phyloP scores from a whole-genome alignment of 1,140 invertebrate species.

The Harpegnathos saltator region DNA sequence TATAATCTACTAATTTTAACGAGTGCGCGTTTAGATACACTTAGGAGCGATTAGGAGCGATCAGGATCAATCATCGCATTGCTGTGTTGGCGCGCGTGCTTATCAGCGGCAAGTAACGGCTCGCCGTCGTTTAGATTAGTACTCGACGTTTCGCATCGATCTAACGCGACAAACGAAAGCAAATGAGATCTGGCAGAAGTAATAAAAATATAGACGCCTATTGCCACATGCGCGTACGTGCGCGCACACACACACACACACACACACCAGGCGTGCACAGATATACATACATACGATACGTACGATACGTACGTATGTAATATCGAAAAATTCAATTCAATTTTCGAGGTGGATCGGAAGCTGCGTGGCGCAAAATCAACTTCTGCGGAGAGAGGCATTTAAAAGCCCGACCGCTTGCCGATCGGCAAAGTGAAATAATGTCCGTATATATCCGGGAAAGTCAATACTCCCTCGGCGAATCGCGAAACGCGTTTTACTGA shows the following conservation, averaged over 20 bases:
- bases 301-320: not conserved
- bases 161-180: too few species aligned
- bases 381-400: not conserved
- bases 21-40: too few species aligned
- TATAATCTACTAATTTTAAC: not conserved
- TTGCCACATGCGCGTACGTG: not conserved
- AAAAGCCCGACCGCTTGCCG: not conserved
- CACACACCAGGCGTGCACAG: too few species aligned
- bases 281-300: too few species aligned
- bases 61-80: not conserved
- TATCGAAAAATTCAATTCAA: conserved; percentile 45
- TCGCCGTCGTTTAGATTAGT: not conserved
- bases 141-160: not conserved
- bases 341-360: not conserved
- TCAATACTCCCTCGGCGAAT: conserved; percentile 37
- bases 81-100: not conserved
- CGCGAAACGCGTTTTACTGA: conserved; percentile 29
- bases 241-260: too few species aligned
- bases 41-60: not conserved
- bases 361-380: conserved; percentile 5
- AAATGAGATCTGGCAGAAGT: not conserved
- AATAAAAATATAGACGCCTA: conserved; percentile 9
- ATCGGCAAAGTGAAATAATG: conserved; percentile 52
- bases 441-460: conserved; percentile 27
- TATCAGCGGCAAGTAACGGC: not conserved